phyloP scores from a whole-genome alignment of 2,113 vertebrate species.

The Paracyprichromis sp. region DNA sequence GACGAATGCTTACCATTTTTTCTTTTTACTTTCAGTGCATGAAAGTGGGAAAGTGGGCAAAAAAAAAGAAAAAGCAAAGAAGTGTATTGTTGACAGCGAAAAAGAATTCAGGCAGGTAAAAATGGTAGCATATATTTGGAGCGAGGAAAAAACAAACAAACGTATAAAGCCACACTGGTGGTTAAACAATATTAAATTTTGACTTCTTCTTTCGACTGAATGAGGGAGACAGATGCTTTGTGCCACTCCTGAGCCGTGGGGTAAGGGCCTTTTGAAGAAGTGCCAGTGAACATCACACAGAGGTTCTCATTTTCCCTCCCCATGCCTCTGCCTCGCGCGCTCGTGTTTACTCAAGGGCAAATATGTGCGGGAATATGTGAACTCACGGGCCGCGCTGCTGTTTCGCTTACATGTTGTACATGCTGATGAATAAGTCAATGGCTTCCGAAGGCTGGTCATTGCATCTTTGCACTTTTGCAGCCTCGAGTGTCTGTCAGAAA shows the following conservation, averaged over 20 bases:
- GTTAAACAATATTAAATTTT: constrained; percentile 41
- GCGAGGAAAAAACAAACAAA: neutral
- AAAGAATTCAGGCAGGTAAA: neutral
- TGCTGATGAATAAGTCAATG: neutral
- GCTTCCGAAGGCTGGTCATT: neutral
- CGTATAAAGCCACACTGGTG: neutral
- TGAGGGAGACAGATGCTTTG: constrained; percentile 57
- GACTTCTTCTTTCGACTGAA: constrained; percentile 17
- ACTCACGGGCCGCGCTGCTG: neutral
- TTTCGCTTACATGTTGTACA: neutral
- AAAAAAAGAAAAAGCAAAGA: neutral
- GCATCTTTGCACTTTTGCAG: neutral
- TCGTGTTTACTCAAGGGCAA: constrained; percentile 18
- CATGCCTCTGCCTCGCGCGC: neutral
- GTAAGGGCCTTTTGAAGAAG: constrained; percentile 44
- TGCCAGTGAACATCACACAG: constrained; percentile 43
- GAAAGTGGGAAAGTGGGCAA: neutral
- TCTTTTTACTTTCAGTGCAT: neutral
- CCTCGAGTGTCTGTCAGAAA: neutral
- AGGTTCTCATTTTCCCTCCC: neutral
- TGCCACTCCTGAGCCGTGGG: constrained; percentile 41
- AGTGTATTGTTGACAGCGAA: neutral
- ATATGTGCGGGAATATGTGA: neutral
- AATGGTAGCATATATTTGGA: neutral
- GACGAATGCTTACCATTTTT: neutral